Evolutionary conservation across 2,888 invertebrate genomes (phyloP).

Genomic region (Lingula anatina): DNA sequence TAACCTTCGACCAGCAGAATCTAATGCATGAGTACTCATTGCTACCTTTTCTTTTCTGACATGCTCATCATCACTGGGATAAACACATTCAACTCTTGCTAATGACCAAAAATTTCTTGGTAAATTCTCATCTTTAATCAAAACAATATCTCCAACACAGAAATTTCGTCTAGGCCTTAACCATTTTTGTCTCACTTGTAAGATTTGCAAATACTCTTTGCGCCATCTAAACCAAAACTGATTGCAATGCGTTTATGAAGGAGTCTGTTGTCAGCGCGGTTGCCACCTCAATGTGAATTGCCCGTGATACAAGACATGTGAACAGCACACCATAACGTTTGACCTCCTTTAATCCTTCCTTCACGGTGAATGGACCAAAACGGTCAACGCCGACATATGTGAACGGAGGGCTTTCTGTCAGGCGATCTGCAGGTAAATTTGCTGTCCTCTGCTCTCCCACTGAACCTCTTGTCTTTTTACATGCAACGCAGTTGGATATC

Average conservation of each 20-base stretch:
- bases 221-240: slow-evolving; percentile 19
- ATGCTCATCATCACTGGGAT: background rate
- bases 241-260: slow-evolving; percentile 13
- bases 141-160: slow-evolving; percentile 14
- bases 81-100: background rate
- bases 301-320: slow-evolving; percentile 9
- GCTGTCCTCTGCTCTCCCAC: slow-evolving; percentile 6
- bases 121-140: slow-evolving; percentile 14
- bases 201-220: slow-evolving; percentile 12
- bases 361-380: slow-evolving; percentile 6
- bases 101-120: slow-evolving; percentile 12
- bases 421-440: slow-evolving; percentile 1
- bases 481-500: no score
- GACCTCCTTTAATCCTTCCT: slow-evolving; percentile 5
- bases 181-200: slow-evolving; percentile 15
- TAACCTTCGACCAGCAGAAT: no score
- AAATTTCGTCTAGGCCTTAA: slow-evolving; percentile 6
- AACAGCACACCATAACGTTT: slow-evolving; percentile 10
- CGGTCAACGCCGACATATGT: slow-evolving; percentile 4
- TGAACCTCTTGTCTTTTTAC: no score
- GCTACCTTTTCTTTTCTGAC: background rate
- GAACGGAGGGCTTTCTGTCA: slow-evolving; percentile 1
- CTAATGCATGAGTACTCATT: background rate
- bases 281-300: slow-evolving; percentile 9
- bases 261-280: slow-evolving; percentile 8